Conservation (phyloP, 2,888 invertebrate genomes). For the Eurytoma californica region DNA sequence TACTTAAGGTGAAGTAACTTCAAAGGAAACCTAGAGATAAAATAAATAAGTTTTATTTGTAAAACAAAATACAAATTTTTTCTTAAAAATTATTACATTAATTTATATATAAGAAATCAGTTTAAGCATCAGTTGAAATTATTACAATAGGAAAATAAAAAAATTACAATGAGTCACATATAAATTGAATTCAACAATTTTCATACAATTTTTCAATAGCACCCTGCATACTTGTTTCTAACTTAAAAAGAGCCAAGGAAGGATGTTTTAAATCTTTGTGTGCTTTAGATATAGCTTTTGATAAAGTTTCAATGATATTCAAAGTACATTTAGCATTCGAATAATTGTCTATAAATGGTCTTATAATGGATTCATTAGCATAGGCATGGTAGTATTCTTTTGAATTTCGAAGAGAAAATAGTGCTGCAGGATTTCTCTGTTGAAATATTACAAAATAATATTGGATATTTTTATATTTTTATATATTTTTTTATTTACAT, state of each 20-base stretch:
- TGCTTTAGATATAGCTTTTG: constrained; percentile 36
- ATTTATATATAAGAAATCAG: too few relatives aligned
- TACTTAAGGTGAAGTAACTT: too few relatives aligned
- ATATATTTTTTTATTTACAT: background rate
- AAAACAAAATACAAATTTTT: too few relatives aligned
- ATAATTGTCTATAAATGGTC: constrained; percentile 24
- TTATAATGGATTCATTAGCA: constrained; percentile 29
- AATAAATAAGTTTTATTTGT: too few relatives aligned
- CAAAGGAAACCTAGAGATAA: too few relatives aligned
- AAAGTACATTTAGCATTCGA: constrained; percentile 10
- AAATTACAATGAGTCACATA: too few relatives aligned
- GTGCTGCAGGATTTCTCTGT: constrained; percentile 26
- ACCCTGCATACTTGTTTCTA: constrained; percentile 33
- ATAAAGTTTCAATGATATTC: constrained; percentile 21
- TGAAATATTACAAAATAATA: background rate
- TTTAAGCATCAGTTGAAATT: too few relatives aligned
- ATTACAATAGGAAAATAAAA: too few relatives aligned
- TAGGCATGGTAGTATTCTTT: constrained; percentile 34
- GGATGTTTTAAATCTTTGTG: constrained; percentile 31
- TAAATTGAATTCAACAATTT: too few relatives aligned
- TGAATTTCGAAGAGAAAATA: background rate
- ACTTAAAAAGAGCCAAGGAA: constrained; percentile 43
- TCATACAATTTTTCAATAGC: constrained; percentile 38
- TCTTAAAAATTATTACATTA: too few relatives aligned
- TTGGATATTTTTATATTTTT: background rate